These are phyloP conservation scores for Numenius arquata DNA, from an alignment of 2,113 vertebrate species.

Conservation along the genomic window DNA sequence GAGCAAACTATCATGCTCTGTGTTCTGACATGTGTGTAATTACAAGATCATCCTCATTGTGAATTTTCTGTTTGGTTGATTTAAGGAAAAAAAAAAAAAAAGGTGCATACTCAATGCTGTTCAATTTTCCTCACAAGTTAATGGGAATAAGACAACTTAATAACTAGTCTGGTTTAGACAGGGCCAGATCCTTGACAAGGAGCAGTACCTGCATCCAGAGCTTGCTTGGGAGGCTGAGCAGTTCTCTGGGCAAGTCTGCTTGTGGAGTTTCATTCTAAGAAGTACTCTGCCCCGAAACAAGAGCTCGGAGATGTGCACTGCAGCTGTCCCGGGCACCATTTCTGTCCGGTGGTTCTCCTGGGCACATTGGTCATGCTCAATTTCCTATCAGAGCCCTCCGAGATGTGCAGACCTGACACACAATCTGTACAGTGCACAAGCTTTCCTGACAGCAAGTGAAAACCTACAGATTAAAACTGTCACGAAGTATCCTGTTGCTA, in stretches of 20 bases:
- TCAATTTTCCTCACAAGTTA: constrained; percentile 24
- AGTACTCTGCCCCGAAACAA: neutral
- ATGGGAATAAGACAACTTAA: neutral
- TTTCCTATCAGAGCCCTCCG: neutral
- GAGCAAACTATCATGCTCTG: neutral
- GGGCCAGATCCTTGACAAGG: neutral
- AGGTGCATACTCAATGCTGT: neutral
- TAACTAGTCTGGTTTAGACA: neutral
- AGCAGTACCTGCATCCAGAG: neutral
- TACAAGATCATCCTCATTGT: constrained; percentile 44
- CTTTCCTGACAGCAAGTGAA: constrained; percentile 13
- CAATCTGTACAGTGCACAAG: neutral
- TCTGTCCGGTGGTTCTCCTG: neutral
- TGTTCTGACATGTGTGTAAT: constrained; percentile 34
- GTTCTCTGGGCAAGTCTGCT: neutral
- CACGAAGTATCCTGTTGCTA: neutral
- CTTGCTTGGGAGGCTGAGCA: neutral
- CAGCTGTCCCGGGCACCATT: neutral
- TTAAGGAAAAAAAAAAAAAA: constrained; percentile 5
- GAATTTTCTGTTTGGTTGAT: constrained; percentile 34
- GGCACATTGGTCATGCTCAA: neutral
- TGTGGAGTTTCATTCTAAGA: accelerated
- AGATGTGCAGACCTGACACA: neutral
- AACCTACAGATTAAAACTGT: constrained; percentile 29
- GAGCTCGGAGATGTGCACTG: neutral